Percentiles rank a stretch among this genome's conserved stretches.
These are phyloP conservation scores for Lipotes vexillifer DNA, from an alignment of 2,113 vertebrate genomes.

Conservation along the genomic window DNA sequence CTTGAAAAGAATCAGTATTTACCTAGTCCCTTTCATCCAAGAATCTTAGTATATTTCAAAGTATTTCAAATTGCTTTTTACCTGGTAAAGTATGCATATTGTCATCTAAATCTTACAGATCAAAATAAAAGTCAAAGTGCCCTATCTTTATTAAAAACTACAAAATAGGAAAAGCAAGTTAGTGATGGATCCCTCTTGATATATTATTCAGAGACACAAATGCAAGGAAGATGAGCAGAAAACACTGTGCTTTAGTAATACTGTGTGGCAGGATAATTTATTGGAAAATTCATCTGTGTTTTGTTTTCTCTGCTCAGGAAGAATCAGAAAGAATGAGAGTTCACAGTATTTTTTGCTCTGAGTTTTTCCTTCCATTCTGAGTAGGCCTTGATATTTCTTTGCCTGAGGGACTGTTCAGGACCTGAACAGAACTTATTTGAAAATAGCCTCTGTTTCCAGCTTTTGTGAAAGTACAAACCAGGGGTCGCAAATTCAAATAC, in stretches of 20 bases:
- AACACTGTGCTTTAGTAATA: neutral
- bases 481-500: constrained; percentile 45
- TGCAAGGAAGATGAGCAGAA: neutral
- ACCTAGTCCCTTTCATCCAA: constrained; percentile 20
- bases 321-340: constrained; percentile 41
- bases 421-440: constrained; percentile 54
- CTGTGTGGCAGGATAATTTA: constrained; percentile 26
- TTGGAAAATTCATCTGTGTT: constrained; percentile 47
- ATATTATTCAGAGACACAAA: constrained; percentile 53
- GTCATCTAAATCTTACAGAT: constrained; percentile 34
- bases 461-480: constrained; percentile 59
- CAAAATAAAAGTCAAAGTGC: constrained; percentile 45
- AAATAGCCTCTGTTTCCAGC: constrained; percentile 60
- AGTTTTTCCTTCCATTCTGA: constrained; percentile 48
- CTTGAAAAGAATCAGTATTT: constrained; percentile 21
- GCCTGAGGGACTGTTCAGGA: constrained; percentile 47
- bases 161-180: constrained; percentile 34
- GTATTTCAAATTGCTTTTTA: constrained; percentile 41
- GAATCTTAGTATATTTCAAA: constrained; percentile 1
- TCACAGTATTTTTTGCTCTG: constrained; percentile 36
- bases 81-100: neutral
- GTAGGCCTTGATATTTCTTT: constrained; percentile 51
- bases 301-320: constrained; percentile 48
- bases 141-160: constrained; percentile 44
- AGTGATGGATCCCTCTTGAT: constrained; percentile 9